phyloP scores from a whole-genome alignment of 2,888 invertebrate genomes.

The Dinocampus coccinellae region DNA sequence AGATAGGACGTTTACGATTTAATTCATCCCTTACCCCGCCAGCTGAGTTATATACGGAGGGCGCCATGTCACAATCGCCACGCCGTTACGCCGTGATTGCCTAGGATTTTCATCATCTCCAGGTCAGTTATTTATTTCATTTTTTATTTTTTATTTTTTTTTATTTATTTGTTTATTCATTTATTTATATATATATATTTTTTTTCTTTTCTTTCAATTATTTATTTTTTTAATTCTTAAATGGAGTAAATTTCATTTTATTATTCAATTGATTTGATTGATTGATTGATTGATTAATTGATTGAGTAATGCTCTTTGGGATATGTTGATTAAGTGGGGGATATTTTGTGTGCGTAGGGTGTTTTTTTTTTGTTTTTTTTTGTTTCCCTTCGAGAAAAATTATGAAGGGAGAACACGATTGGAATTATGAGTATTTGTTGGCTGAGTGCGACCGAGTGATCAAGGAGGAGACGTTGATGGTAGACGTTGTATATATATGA shows the following conservation, averaged over 20 bases:
- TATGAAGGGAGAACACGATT: background rate
- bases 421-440: background rate
- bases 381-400: too few relatives aligned
- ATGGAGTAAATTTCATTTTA: too few relatives aligned
- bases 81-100: slow-evolving; percentile 60
- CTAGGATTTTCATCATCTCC: slow-evolving; percentile 65
- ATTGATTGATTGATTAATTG: background rate
- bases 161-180: too few relatives aligned
- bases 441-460: background rate
- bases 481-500: background rate
- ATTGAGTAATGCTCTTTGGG: too few relatives aligned
- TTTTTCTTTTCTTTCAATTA: too few relatives aligned
- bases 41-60: slow-evolving; percentile 54
- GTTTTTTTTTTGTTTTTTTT: background rate
- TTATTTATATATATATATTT: background rate
- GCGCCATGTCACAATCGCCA: slow-evolving; percentile 64
- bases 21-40: slow-evolving; percentile 47
- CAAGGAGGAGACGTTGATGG: background rate
- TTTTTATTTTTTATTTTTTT: background rate
- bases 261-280: background rate
- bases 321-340: background rate
- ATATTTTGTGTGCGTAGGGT: background rate
- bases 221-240: too few relatives aligned
- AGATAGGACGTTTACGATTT: slow-evolving; percentile 58
- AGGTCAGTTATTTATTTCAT: slow-evolving; percentile 54